These are phyloP conservation scores for Zenarchopterus dispar DNA, from an alignment of 2,797 vertebrate species.

Conservation along the genomic window DNA sequence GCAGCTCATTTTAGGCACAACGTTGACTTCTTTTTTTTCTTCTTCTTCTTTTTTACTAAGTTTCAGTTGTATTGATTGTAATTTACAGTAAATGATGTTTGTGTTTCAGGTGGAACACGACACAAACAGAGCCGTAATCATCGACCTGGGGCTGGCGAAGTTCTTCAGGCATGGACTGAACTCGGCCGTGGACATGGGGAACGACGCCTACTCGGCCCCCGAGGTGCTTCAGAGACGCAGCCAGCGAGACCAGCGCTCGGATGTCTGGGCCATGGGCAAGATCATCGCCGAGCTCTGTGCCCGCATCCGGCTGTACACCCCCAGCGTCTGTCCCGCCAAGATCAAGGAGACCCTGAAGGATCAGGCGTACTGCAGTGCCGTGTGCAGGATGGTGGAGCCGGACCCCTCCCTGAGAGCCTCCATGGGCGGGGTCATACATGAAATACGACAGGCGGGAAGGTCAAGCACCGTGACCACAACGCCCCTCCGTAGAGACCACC, in stretches of 20 bases:
- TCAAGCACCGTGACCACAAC: not conserved
- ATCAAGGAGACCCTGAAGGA: slow-evolving; percentile 71
- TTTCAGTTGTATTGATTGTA: not conserved
- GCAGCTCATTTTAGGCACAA: not conserved
- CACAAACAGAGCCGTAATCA: slow-evolving; percentile 81
- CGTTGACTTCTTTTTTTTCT: not conserved
- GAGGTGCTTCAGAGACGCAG: slow-evolving; percentile 65
- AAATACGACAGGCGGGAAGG: slow-evolving; percentile 59
- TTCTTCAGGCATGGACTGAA: slow-evolving; percentile 73
- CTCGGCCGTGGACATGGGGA: slow-evolving; percentile 78
- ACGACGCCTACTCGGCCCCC: slow-evolving; percentile 80
- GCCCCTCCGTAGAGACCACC: slow-evolving; percentile 9
- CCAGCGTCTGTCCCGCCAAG: slow-evolving; percentile 66
- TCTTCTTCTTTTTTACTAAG: no score
- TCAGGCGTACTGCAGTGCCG: slow-evolving; percentile 58
- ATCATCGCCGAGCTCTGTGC: slow-evolving; percentile 79
- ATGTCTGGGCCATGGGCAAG: slow-evolving; percentile 85
- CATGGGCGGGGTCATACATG: slow-evolving; percentile 66
- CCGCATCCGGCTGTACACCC: slow-evolving; percentile 75
- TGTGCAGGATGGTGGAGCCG: slow-evolving; percentile 75
- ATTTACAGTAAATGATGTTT: slow-evolving; percentile 13
- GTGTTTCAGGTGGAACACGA: slow-evolving; percentile 77
- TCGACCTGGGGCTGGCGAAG: slow-evolving; percentile 83
- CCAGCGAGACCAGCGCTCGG: slow-evolving; percentile 75
- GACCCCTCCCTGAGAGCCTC: slow-evolving; percentile 61